Base-by-base conservation (phyloP, 2,113 vertebrate genomes). In the Girardinichthys multiradiatus region DNA sequence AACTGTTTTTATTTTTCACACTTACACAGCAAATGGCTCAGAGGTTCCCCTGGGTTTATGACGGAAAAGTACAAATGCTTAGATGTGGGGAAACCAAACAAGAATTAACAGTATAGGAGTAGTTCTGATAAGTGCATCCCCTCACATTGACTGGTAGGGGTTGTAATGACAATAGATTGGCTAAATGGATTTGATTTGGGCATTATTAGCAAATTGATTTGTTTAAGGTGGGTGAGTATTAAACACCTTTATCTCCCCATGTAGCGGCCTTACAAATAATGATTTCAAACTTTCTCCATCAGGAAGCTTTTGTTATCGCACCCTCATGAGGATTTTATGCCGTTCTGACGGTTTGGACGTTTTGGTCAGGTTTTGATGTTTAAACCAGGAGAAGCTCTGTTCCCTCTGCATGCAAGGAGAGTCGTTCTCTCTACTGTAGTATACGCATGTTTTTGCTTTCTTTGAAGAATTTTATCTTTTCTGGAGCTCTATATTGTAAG, bases 401-500 rank as follows among this genome's bases (percentile, higher is more conserved):
- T 77, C 84, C 88, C 87, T 76, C 83, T 92, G 91, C 91, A 94
- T 94, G 91, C 89, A 82, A 85, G 90, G 92, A 92, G 93, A 92
- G 88, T 80, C 77, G 83, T 89, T 87, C 85, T 93, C 90, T 92
- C 89, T 82, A 86, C 70, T 94, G 91, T 94, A 94, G 93, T 93
- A 90, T 92, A 93, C 92, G 94, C 94, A 94, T 94, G 93, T 89
- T 92, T 88, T 87, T 82, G 77, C 92, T 92, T 93, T 90, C 88
- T 94, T 93, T 93, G 87, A 92, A 94, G 86, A 93, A 93, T 94
- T 94, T 95, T 94, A 94, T 94, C 93, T 95, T 95, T 95, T 95
- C 94, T 94, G 94, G 93, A 95, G 94, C 90, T 95, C 94, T 95
- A 95, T 95, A 95, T 95, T 95, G 93, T 95, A 94, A 94, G 91